Conservation (phyloP, 2,888 invertebrate species). For the Tuberolachnus salignus region DNA sequence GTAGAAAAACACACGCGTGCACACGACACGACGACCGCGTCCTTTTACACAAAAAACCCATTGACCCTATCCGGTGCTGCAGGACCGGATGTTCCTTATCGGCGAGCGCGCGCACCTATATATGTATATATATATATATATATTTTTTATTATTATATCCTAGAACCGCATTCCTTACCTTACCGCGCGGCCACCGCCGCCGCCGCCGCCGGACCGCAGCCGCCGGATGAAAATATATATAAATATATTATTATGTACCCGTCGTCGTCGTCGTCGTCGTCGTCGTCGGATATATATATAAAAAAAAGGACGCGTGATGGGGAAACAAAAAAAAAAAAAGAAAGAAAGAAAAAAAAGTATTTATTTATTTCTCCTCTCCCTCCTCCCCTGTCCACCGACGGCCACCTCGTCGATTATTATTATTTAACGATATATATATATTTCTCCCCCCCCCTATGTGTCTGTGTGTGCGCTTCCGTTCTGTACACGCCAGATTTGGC, state of each 20-base stretch:
- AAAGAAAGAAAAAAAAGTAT: slow-evolving; percentile 28
- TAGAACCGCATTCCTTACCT: slow-evolving; percentile 54
- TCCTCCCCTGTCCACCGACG: background rate
- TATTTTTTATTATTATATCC: too few relatives aligned
- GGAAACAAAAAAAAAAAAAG: too few relatives aligned
- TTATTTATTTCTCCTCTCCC: background rate
- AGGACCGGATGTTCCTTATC: slow-evolving; percentile 56
- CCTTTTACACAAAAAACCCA: slow-evolving; percentile 55
- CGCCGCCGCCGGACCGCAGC: too few relatives aligned
- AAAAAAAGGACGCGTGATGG: background rate
- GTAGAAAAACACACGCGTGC: background rate
- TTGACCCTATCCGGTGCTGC: slow-evolving; percentile 51
- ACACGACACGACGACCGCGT: slow-evolving; percentile 7
- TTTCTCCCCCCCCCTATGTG: too few relatives aligned
- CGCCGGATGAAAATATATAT: background rate
- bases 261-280: background rate
- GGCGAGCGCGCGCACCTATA: slow-evolving; percentile 23
- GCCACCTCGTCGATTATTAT: background rate
- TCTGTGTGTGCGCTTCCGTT: slow-evolving; percentile 46
- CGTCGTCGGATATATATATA: background rate
- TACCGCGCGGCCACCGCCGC: slow-evolving; percentile 13
- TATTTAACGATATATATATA: slow-evolving; percentile 49
- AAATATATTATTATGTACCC: slow-evolving; percentile 8
- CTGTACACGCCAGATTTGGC: slow-evolving; percentile 52
- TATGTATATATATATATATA: too few relatives aligned